phyloP scores from a whole-genome alignment of 2,888 invertebrate genomes.

The Mimumesa dahlbomi region DNA sequence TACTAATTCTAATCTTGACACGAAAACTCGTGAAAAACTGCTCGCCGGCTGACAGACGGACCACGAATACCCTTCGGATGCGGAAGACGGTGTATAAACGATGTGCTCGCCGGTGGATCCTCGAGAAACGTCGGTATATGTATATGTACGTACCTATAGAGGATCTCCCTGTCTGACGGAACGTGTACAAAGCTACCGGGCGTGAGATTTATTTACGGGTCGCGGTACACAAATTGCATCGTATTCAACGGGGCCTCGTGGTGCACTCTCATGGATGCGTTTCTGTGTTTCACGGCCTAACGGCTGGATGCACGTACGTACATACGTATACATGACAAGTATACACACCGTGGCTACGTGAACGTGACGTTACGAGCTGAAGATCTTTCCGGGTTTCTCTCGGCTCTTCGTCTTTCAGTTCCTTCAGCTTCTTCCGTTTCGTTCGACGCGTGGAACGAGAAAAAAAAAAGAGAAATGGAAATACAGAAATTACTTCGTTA shows the following conservation, averaged over 20 bases:
- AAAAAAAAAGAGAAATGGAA: too few species aligned
- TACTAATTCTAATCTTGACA: too few species aligned
- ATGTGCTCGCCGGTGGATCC: too few species aligned
- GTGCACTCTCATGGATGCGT: neutral
- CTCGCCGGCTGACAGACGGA: too few species aligned
- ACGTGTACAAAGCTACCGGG: conserved; percentile 24
- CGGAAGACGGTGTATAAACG: too few species aligned
- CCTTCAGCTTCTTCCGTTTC: conserved; percentile 33
- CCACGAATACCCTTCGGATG: too few species aligned
- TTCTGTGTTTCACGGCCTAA: neutral
- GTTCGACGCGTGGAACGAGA: conserved; percentile 14
- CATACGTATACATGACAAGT: neutral
- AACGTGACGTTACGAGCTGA: too few species aligned
- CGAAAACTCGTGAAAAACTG: too few species aligned
- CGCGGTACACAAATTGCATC: conserved; percentile 34
- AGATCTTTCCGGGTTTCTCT: neutral
- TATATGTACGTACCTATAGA: too few species aligned
- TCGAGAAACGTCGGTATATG: neutral
- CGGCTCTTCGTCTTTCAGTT: neutral
- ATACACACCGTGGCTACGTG: neutral
- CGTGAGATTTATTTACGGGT: conserved; percentile 39
- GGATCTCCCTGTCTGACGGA: conserved; percentile 22
- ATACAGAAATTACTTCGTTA: conserved; percentile 48
- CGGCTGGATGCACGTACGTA: neutral
- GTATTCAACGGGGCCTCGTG: conserved; percentile 19